A percentile compares a stretch with the other conserved stretches of the same genome.
phyloP scores from a whole-genome alignment of 2,888 invertebrate species.

The Euplexia lucipara region DNA sequence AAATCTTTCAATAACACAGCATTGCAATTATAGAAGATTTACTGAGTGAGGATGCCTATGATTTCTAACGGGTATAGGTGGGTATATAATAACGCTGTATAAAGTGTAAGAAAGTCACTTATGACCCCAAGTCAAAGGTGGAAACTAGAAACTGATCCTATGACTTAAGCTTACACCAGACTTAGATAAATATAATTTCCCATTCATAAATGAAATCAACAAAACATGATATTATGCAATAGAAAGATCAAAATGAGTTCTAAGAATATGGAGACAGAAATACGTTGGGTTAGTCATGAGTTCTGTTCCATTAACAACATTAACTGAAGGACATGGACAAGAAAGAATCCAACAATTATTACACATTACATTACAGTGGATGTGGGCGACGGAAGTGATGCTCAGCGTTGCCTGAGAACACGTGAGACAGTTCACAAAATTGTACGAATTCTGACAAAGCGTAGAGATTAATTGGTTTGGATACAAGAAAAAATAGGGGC shows the following conservation, averaged over 20 bases:
- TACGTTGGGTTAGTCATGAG: constrained; percentile 54
- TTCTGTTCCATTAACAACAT: constrained; percentile 71
- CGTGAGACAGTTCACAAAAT: constrained; percentile 35
- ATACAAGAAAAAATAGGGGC: not conserved
- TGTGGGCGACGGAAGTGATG: constrained; percentile 73
- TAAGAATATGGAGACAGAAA: constrained; percentile 50
- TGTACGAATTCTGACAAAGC: constrained; percentile 29
- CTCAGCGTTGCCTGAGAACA: constrained; percentile 47
- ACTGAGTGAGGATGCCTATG: not conserved
- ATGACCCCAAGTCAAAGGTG: constrained; percentile 44
- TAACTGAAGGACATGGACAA: constrained; percentile 73
- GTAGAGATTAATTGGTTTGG: constrained; percentile 1
- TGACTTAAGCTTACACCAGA: constrained; percentile 34
- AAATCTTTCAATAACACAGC: not conserved
- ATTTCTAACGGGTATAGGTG: constrained; percentile 32
- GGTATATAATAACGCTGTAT: constrained; percentile 18
- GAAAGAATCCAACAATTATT: constrained; percentile 73
- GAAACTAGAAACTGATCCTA: constrained; percentile 39
- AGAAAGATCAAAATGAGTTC: constrained; percentile 45
- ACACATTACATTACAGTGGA: constrained; percentile 63
- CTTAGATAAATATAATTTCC: constrained; percentile 36
- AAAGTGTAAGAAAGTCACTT: constrained; percentile 31
- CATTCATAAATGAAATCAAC: constrained; percentile 43
- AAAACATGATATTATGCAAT: constrained; percentile 29
- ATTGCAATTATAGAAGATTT: not conserved